These are phyloP conservation scores for Todiramphus saurophagus DNA, from an alignment of 2,113 vertebrate genomes.

Conservation along the genomic window DNA sequence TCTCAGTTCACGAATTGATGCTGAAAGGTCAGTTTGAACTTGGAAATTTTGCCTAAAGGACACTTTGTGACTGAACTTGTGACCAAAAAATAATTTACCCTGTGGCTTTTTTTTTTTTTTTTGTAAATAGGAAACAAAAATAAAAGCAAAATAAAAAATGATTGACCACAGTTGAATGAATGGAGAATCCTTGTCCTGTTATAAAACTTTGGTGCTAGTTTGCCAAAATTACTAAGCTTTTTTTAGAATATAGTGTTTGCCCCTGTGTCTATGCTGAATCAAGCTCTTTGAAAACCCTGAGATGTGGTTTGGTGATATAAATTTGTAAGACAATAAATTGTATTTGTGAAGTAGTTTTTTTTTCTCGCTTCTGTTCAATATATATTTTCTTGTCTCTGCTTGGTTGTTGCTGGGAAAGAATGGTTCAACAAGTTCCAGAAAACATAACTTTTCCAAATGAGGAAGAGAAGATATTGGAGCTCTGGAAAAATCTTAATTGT, in stretches of 20 bases:
- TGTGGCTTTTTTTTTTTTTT: background rate
- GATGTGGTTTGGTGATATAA: background rate
- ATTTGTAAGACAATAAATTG: background rate
- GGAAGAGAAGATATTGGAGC: slow-evolving; percentile 87
- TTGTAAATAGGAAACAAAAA: background rate
- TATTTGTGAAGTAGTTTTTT: background rate
- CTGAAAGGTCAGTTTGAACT: background rate
- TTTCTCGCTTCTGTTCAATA: background rate
- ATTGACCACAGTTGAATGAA: fast-evolving
- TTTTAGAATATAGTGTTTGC: background rate
- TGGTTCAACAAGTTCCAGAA: slow-evolving; percentile 93
- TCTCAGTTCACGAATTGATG: background rate
- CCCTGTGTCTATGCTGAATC: background rate
- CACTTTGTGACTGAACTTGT: background rate
- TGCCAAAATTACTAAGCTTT: background rate
- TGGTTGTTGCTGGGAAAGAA: slow-evolving; percentile 58
- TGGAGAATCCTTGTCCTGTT: background rate
- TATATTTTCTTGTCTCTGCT: background rate
- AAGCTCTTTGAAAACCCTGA: background rate
- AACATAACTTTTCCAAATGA: slow-evolving; percentile 88
- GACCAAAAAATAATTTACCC: background rate
- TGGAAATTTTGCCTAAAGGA: background rate
- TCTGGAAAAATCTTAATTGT: slow-evolving; percentile 88
- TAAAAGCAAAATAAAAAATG: background rate
- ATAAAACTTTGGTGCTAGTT: background rate